Evolutionary conservation across 2,888 invertebrate species (phyloP).

Genomic region (Polydrusus tereticollis): DNA sequence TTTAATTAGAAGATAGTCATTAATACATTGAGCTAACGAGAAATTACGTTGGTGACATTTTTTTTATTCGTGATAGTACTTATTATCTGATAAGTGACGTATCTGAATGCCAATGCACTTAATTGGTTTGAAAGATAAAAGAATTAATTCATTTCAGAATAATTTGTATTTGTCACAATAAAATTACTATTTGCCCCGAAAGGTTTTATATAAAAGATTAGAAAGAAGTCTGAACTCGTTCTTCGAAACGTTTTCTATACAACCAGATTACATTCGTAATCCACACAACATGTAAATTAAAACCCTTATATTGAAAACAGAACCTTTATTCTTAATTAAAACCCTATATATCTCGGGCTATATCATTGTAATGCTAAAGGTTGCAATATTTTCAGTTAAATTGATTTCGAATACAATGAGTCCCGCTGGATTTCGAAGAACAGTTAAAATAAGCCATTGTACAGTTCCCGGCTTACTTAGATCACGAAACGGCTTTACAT

Average conservation of each 20-base stretch:
- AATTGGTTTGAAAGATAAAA: no score
- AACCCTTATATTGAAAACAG: conserved; percentile 39
- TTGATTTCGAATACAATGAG: conserved; percentile 65
- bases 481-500: conserved; percentile 61
- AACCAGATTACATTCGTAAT: conserved; percentile 23
- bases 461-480: conserved; percentile 63
- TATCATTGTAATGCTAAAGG: conserved; percentile 54
- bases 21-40: no score
- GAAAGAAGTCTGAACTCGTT: no score
- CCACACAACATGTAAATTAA: conserved; percentile 40
- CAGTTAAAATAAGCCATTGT: conserved; percentile 66
- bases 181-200: no score
- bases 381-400: conserved; percentile 64
- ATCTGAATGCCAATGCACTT: no score
- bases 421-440: conserved; percentile 64
- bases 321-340: conserved; percentile 47
- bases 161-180: no score
- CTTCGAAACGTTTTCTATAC: not conserved
- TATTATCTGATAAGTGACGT: no score
- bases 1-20: no score
- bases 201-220: no score
- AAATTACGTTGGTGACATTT: no score
- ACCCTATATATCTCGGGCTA: conserved; percentile 40
- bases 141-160: no score
- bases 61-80: no score